Conservation (phyloP, 2,888 invertebrate species). For the Cryptocheilus praepositus region DNA sequence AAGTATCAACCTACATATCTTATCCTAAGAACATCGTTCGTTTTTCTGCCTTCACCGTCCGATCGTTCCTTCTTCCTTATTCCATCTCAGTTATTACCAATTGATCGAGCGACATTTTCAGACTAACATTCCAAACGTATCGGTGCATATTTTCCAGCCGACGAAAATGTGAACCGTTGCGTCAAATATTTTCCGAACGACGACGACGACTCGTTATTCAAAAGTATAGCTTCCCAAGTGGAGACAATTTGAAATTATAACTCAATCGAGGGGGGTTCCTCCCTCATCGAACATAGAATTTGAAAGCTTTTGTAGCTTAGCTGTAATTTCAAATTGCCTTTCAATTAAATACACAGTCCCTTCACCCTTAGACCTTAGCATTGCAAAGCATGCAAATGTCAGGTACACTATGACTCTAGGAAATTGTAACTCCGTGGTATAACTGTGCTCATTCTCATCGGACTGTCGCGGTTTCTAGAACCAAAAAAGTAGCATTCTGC, state of each 20-base stretch:
- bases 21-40: neutral
- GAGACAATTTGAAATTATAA: slow-evolving; percentile 40
- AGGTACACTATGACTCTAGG: slow-evolving; percentile 63
- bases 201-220: slow-evolving; percentile 50
- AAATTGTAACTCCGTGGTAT: slow-evolving; percentile 51
- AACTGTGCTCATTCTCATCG: slow-evolving; percentile 51
- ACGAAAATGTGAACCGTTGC: slow-evolving; percentile 31
- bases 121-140: too few relatives aligned
- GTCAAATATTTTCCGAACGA: slow-evolving; percentile 26
- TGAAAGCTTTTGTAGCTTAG: neutral
- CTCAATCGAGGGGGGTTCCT: neutral
- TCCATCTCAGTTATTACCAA: too few relatives aligned
- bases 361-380: slow-evolving; percentile 69
- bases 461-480: slow-evolving; percentile 53
- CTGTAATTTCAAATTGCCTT: slow-evolving; percentile 26
- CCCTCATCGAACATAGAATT: neutral
- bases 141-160: slow-evolving; percentile 24
- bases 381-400: slow-evolving; percentile 70
- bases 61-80: too few relatives aligned
- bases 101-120: too few relatives aligned
- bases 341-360: slow-evolving; percentile 56
- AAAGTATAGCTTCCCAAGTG: slow-evolving; percentile 19
- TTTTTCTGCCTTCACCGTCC: too few relatives aligned
- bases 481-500: slow-evolving; percentile 65
- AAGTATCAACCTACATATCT: slow-evolving; percentile 16